Conservation (phyloP, 2,888 invertebrate species). For the Diaphora mendica region DNA sequence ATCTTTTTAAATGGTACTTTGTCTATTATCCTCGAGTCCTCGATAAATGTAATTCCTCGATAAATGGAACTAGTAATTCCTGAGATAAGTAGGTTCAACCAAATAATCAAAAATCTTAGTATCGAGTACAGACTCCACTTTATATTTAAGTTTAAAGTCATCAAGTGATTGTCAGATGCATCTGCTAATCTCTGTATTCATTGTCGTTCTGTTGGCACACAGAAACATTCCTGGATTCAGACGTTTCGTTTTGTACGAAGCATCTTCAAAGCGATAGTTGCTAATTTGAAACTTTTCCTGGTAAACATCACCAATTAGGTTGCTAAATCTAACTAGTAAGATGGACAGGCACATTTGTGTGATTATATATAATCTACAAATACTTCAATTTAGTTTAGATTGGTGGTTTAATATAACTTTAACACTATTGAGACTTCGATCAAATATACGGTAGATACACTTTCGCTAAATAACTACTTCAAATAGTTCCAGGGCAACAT, state of each 20-base stretch:
- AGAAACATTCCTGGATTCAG: constrained; percentile 32
- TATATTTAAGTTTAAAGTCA: constrained; percentile 22
- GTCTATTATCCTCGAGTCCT: too few species aligned
- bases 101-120: background rate
- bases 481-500: too few species aligned
- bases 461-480: background rate
- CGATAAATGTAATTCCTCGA: too few species aligned
- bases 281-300: constrained; percentile 14
- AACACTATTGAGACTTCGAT: too few species aligned
- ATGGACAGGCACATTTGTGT: constrained; percentile 9
- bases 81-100: background rate
- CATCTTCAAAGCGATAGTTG: constrained; percentile 15
- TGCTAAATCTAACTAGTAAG: constrained; percentile 9
- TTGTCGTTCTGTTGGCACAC: constrained; percentile 44
- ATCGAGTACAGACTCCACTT: background rate
- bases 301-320: constrained; percentile 13
- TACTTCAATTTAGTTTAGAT: background rate
- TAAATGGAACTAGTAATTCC: background rate
- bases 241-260: constrained; percentile 35
- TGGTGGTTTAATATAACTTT: background rate
- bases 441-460: background rate
- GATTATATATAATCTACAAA: constrained; percentile 10
- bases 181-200: constrained; percentile 46
- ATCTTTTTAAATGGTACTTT: too few species aligned
- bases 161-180: constrained; percentile 35